Percentiles rank a stretch among this genome's conserved stretches.
Conservation (phyloP, 2,888 invertebrate species). For the Leucophenga montana region DNA sequence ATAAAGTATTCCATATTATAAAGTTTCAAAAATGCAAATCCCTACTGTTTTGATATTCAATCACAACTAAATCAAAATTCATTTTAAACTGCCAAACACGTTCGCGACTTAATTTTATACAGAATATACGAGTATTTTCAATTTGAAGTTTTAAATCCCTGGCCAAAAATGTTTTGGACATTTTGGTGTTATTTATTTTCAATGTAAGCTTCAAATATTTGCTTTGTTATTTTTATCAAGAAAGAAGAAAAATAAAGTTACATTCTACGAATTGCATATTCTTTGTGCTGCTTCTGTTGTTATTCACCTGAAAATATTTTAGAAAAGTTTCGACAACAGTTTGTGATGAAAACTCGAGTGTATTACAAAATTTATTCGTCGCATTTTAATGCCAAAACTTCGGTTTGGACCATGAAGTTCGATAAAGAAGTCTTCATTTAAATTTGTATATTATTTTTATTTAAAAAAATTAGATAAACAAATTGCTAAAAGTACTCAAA, state of each 20-base stretch:
- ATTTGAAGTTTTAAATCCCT: constrained; percentile 55
- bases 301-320: constrained; percentile 58
- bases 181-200: constrained; percentile 27
- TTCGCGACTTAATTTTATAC: constrained; percentile 39
- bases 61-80: constrained; percentile 49
- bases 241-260: background rate
- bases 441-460: too few relatives aligned
- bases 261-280: background rate
- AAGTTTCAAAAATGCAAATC: background rate
- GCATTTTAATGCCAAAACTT: too few relatives aligned
- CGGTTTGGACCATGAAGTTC: too few relatives aligned
- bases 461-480: too few relatives aligned
- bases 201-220: constrained; percentile 4
- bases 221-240: background rate
- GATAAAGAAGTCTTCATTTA: too few relatives aligned
- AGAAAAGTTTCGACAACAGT: constrained; percentile 45
- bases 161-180: constrained; percentile 42
- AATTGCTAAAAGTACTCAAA: too few relatives aligned
- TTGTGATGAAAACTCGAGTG: too few relatives aligned
- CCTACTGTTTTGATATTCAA: constrained; percentile 41
- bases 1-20: background rate
- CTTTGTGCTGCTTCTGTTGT: constrained; percentile 35
- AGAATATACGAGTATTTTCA: constrained; percentile 43
- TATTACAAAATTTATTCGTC: too few relatives aligned
- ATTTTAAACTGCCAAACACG: constrained; percentile 36